Percentiles rank a stretch among this genome's conserved stretches.
phyloP scores from a whole-genome alignment of 2,113 vertebrate species.

The Lepisosteus oculatus region DNA sequence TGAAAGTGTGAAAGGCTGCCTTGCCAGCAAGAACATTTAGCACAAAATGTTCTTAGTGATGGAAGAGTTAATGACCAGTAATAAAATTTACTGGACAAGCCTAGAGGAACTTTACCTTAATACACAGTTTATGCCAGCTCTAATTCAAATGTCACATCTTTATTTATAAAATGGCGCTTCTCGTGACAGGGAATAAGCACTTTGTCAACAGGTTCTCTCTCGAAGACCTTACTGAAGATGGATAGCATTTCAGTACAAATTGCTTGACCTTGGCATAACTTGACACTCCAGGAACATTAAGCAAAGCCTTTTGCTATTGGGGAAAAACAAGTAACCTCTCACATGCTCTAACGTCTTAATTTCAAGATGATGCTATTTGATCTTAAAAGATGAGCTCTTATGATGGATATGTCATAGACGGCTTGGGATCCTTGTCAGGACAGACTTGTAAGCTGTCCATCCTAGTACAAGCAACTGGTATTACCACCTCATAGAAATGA shows the following conservation, averaged over 20 bases:
- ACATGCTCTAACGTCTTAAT: background rate
- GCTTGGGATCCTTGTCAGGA: background rate
- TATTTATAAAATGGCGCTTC: background rate
- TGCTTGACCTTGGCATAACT: background rate
- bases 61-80: background rate
- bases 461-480: too few species aligned
- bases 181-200: constrained; percentile 1
- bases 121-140: background rate
- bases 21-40: too few species aligned
- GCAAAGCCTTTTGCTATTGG: background rate
- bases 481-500: too few species aligned
- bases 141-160: constrained; percentile 3
- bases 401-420: background rate
- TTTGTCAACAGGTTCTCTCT: constrained; percentile 5
- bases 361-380: background rate
- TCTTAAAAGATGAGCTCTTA: background rate
- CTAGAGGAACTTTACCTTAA: background rate
- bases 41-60: too few species aligned
- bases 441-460: background rate
- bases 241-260: background rate
- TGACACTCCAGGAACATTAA: background rate
- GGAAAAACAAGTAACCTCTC: background rate
- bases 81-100: background rate
- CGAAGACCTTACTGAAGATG: background rate
- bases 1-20: too few species aligned